Evolutionary conservation across 2,797 vertebrate genomes (phyloP).

Genomic region (Spatula versicolor): DNA sequence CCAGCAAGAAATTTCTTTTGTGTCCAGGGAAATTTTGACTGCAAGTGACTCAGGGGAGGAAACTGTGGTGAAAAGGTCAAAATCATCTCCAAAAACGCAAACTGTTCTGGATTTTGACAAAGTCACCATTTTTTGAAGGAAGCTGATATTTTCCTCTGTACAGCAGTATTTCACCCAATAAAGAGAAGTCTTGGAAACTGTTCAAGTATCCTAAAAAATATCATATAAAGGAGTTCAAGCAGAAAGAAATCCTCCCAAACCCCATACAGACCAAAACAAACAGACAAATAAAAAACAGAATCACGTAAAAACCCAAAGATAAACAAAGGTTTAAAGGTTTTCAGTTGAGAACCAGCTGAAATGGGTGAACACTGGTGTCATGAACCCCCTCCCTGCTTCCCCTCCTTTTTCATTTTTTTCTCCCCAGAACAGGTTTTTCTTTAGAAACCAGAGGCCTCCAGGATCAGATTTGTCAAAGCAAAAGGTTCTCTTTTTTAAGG

Average conservation of each 20-base stretch:
- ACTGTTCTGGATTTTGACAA: background rate
- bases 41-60: background rate
- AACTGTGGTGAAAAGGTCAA: background rate
- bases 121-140: background rate
- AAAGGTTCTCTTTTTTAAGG: background rate
- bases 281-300: background rate
- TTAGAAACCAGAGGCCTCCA: background rate
- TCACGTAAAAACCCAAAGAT: background rate
- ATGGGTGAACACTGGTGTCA: background rate
- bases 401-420: background rate
- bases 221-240: background rate
- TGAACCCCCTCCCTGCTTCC: background rate
- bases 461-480: background rate
- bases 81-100: background rate
- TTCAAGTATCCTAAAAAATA: background rate
- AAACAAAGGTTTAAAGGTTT: background rate
- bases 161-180: background rate
- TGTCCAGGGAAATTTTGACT: background rate
- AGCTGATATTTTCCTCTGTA: background rate
- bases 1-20: background rate
- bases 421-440: background rate
- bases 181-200: background rate
- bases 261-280: background rate
- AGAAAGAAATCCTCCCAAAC: background rate
- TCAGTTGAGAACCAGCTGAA: background rate